Base-by-base conservation (phyloP, 2,113 vertebrate species). In the Pterocles burchelli region DNA sequence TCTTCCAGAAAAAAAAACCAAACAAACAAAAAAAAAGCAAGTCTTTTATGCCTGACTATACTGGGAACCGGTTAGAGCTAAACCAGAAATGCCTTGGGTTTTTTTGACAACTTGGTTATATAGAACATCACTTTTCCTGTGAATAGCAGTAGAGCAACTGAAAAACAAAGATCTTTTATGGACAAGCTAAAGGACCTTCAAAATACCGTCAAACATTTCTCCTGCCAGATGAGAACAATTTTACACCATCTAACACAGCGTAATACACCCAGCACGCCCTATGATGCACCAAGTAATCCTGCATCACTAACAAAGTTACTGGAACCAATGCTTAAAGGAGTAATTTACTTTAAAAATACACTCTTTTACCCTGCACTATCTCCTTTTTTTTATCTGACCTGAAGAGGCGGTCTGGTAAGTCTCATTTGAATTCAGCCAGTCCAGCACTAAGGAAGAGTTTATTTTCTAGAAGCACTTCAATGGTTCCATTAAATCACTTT, bases 201-300 rank as follows among this genome's bases (percentile, higher is more conserved):
- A 85, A 93, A 70, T 28, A 18, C 31, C 29, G 45, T 68, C 71
- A 74, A 49, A 41, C 10, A 33, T 51, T 73, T 75, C 51, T 62
- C 31, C 61, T 88, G 68, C 70, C 88, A 88, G 94, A 65, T 52
- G 34, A 86, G 89, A 49, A 72, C 1, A 25, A 38, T 75, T 91
- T 96, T 71, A 66, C 79, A 85, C 75, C 61, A 46, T 43, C 18
- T 63, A 89, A 55, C 9, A 14, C 2, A 71, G 81, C 49, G 76
- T 80, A 73, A 90, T 58, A 38, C 82, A 88, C 74, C 61, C 81
- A 71, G 87, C 94, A 94, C 90, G 36, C 94, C 90, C 95, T 87
- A 28, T 97, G 95, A 97, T 1, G 7, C 90, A 95, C 52, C 55
- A 13, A 90, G 68, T 7, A 76, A 45, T 46, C 20, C 43, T 66